Conservation (phyloP, 2,888 invertebrate species). For the Ceratothoa steindachneri region DNA sequence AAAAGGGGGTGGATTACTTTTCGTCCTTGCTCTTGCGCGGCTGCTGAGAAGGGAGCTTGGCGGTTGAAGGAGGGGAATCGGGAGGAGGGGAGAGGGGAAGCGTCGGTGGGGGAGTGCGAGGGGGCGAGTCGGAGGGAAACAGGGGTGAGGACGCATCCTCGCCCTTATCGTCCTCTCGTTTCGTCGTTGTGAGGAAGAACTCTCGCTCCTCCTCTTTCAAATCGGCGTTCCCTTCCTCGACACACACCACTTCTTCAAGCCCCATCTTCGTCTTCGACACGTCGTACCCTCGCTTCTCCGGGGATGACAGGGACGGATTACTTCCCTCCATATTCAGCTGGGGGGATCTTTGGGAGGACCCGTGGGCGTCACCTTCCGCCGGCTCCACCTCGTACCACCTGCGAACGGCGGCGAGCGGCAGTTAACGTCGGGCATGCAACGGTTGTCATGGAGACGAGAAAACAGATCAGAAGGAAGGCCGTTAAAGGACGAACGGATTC, state of each 20-base stretch:
- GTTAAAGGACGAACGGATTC: neutral
- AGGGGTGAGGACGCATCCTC: no score
- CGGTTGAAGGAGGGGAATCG: neutral
- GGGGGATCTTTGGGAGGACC: neutral
- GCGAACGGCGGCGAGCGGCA: neutral
- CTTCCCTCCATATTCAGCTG: no score
- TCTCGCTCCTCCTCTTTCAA: neutral
- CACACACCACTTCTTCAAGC: no score
- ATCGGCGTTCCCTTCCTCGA: neutral
- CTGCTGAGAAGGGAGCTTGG: neutral
- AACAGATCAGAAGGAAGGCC: neutral
- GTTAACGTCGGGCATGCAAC: slow-evolving; percentile 1
- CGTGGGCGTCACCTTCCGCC: neutral
- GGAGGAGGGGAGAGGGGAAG: neutral
- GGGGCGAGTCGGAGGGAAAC: neutral
- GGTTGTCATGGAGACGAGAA: neutral
- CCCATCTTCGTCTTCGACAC: neutral
- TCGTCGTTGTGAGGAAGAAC: no score
- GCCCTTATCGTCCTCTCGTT: no score
- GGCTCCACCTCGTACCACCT: neutral
- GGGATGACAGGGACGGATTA: no score
- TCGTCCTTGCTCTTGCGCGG: neutral
- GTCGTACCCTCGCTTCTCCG: neutral
- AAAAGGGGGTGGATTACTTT: neutral
- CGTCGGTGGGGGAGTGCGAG: neutral